Evolutionary conservation across 1,140 invertebrate species (phyloP).

Genomic region (Diabrotica virgifera): DNA sequence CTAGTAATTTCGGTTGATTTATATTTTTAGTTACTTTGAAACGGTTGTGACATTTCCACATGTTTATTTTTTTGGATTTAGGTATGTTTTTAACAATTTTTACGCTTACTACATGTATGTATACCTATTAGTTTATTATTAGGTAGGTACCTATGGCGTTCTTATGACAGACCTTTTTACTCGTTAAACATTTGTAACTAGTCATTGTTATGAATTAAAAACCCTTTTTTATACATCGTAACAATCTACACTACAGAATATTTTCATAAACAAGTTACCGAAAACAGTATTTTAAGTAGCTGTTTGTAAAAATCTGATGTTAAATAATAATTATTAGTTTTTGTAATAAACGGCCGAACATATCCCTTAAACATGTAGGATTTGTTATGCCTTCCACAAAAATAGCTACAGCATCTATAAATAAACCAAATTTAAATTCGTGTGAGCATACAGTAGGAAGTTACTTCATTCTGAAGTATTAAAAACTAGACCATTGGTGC

Average conservation of each 20-base stretch:
- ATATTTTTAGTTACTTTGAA: not conserved
- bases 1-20: not conserved
- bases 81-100: not conserved
- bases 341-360: no score
- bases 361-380: not conserved
- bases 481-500: not conserved
- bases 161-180: no score
- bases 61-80: not conserved
- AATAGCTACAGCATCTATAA: conserved; percentile 2
- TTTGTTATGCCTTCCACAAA: not conserved
- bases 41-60: conserved; percentile 1
- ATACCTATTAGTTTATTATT: no score
- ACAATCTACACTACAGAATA: no score
- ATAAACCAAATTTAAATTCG: not conserved
- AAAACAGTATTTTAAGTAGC: no score
- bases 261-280: no score
- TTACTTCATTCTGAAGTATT: conserved; percentile 2
- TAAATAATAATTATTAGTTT: no score
- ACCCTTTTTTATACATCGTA: no score
- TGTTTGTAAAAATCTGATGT: no score
- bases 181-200: no score
- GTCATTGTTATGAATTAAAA: no score
- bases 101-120: not conserved
- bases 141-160: no score
- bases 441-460: not conserved